phyloP scores from a whole-genome alignment of 2,797 vertebrate species.

The Hafferia zeledoni region DNA sequence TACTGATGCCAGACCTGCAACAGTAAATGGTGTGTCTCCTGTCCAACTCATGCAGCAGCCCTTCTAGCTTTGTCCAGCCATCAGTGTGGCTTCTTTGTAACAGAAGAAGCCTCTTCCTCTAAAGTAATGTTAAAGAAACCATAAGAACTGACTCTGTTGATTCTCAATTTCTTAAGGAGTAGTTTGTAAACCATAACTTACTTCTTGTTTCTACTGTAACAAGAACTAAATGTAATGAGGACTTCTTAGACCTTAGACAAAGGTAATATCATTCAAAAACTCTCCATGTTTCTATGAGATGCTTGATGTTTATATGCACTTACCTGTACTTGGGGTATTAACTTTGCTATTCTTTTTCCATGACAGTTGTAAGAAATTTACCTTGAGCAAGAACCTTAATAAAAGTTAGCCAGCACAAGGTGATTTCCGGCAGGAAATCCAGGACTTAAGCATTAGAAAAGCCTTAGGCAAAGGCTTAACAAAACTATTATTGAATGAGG shows the following conservation, averaged over 20 bases:
- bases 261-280: background rate
- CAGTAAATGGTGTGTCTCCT: background rate
- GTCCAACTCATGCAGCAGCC: background rate
- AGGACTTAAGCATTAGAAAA: background rate
- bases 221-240: background rate
- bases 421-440: background rate
- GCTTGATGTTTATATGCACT: background rate
- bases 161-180: background rate
- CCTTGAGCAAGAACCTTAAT: background rate
- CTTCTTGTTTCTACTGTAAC: background rate
- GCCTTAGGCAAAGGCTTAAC: background rate
- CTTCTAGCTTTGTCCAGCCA: background rate
- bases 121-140: background rate
- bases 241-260: background rate
- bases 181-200: background rate
- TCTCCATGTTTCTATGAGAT: background rate
- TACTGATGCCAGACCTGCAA: background rate
- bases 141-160: background rate
- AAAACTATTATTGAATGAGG: background rate
- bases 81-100: background rate
- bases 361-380: background rate
- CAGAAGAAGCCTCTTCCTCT: background rate
- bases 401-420: background rate
- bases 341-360: background rate
- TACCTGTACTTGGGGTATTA: background rate